Percentiles rank a stretch among this genome's conserved stretches.
Conservation (phyloP, 2,888 invertebrate species). For the Drosophila limbata region DNA sequence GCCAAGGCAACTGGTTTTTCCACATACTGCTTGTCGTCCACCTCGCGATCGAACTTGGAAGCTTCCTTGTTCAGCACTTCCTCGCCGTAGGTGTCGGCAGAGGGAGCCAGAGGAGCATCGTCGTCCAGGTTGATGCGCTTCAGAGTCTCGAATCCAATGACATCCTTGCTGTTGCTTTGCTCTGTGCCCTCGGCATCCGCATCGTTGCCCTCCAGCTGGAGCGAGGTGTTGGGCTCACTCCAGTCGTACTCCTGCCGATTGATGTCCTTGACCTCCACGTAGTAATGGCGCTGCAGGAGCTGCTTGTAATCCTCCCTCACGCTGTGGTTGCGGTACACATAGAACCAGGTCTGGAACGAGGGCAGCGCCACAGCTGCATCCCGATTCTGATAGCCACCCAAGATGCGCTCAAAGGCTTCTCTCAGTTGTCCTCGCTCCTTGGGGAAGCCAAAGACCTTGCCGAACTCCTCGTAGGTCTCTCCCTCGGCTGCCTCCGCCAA, state of each 20-base stretch:
- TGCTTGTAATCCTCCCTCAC: conserved; percentile 88
- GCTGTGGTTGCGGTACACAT: conserved; percentile 89
- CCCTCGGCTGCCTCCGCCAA: conserved; percentile 88
- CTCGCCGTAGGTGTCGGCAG: conserved; percentile 72
- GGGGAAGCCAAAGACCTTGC: conserved; percentile 87
- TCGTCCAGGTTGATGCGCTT: conserved; percentile 81
- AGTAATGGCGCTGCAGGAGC: conserved; percentile 87
- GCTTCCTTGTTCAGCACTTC: conserved; percentile 80
- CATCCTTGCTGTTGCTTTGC: conserved; percentile 84
- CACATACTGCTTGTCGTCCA: conserved; percentile 85
- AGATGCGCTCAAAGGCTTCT: conserved; percentile 73
- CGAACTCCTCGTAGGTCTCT: conserved; percentile 87
- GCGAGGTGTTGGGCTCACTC: conserved; percentile 74
- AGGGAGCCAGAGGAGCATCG: conserved; percentile 43
- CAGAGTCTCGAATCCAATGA: conserved; percentile 84
- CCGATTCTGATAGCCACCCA: conserved; percentile 74
- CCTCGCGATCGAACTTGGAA: conserved; percentile 84
- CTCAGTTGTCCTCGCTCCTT: conserved; percentile 84
- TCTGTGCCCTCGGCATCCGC: conserved; percentile 46
- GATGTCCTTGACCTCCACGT: conserved; percentile 87
- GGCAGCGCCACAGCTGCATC: conserved; percentile 83
- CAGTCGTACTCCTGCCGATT: conserved; percentile 79
- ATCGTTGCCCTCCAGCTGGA: conserved; percentile 55
- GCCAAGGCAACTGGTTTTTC: conserved; percentile 84
- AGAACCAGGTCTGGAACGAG: conserved; percentile 89